Evolutionary conservation across 2,113 vertebrate genomes (phyloP), one percentile per base, ranked within the genome.

Genomic region (Chrysochloris asiatica): DNA sequence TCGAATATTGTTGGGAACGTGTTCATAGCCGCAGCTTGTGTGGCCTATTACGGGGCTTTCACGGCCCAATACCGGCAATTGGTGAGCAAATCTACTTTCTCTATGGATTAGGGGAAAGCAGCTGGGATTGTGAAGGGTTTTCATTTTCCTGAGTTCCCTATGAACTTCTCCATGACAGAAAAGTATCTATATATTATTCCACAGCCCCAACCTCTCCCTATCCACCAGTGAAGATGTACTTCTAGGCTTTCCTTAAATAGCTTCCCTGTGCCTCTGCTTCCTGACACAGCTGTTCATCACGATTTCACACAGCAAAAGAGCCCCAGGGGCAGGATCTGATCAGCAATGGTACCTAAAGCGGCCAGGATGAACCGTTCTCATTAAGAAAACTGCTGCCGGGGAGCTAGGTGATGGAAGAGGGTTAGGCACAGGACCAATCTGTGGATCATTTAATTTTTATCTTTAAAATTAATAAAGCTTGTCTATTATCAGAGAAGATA

Each of bases 11-110:
- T 98, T 2, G 98, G 98, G 26, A 98, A 99, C 36, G 98, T 98
- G 76, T 99, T 99, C 95, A 98, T 99, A 90, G 98, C 98, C 24
- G 98, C 98, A 6, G 98, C 98, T 9, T 98, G 98, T 12, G 98
- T 99, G 61, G 98, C 98, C 13, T 99, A 98, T 79, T 98, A 98
- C 3, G 98, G 98, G 45, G 98, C 98, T 10, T 99, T 99, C 95
- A 99, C 98, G 6, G 98, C 97, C 33, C 97, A 98, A 30, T 98
- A 98, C 17, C 98, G 98, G 91, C 98, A 98, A n/a, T 41, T 97
- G 97, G 97, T 98, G 93, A 93, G 97, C 96, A 52, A 67, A 33
- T 6, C 0, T 50, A 6, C 73, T 54, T 85, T 41, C 41, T 14
- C 1, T 28, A 19, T 11, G 12, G 33, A 63, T 26, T 6, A 3